Conservation (phyloP, 2,888 invertebrate genomes). For the Xylota sylvarum region DNA sequence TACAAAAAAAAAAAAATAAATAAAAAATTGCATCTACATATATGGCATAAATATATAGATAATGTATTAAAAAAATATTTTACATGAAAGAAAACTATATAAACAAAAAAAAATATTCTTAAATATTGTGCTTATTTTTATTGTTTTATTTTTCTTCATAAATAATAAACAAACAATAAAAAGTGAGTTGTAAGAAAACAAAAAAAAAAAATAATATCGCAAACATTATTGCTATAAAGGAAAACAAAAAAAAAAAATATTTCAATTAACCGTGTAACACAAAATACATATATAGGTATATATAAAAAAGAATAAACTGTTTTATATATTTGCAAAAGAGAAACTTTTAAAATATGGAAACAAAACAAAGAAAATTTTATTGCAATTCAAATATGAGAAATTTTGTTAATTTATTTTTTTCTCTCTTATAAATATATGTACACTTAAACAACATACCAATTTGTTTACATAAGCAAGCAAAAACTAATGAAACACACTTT, state of each 20-base stretch:
- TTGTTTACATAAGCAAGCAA: constrained; percentile 44
- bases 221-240: constrained; percentile 51
- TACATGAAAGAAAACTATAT: constrained; percentile 51
- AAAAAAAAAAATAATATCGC: constrained; percentile 33
- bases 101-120: constrained; percentile 51
- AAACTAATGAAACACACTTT: constrained; percentile 40
- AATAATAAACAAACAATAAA: constrained; percentile 42
- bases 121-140: constrained; percentile 58
- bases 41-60: constrained; percentile 56
- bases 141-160: constrained; percentile 45
- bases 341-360: constrained; percentile 71
- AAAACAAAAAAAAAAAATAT: constrained; percentile 23
- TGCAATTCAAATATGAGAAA: constrained; percentile 37
- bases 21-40: constrained; percentile 38
- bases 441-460: constrained; percentile 34
- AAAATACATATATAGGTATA: constrained; percentile 43
- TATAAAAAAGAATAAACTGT: constrained; percentile 45
- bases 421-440: constrained; percentile 24
- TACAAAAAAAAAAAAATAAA: constrained; percentile 18
- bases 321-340: constrained; percentile 61
- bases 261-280: constrained; percentile 50
- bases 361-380: constrained; percentile 58
- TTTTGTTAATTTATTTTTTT: constrained; percentile 36
- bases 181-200: constrained; percentile 41
- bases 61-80: constrained; percentile 67